Conservation (phyloP, 2,888 invertebrate genomes). For the Cheilosia grossa region DNA sequence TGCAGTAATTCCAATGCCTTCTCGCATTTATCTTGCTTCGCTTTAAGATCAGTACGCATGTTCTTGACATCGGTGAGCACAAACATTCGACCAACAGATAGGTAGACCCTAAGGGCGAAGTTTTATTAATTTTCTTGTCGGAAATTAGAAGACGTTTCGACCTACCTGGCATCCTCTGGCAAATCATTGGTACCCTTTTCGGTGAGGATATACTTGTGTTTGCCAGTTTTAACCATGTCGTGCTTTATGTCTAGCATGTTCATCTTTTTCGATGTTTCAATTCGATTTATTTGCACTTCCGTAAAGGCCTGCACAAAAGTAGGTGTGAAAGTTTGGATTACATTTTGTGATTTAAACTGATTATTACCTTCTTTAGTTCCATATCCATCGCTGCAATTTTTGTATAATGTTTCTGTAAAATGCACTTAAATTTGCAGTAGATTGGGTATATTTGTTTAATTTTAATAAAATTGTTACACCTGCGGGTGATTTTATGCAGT, state of each 20-base stretch:
- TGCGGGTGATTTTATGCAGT: conserved; percentile 38
- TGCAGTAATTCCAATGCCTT: conserved; percentile 89
- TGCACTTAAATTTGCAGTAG: conserved; percentile 13
- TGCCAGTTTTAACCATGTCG: conserved; percentile 88
- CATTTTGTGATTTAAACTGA: background rate
- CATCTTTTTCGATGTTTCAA: conserved; percentile 90
- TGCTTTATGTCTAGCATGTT: conserved; percentile 88
- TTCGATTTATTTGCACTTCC: conserved; percentile 91
- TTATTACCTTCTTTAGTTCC: conserved; percentile 82
- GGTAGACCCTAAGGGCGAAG: conserved; percentile 79
- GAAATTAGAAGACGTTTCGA: background rate
- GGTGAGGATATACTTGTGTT: conserved; percentile 89
- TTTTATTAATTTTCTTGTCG: background rate
- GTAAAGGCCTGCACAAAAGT: conserved; percentile 86
- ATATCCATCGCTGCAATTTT: conserved; percentile 82
- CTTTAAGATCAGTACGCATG: conserved; percentile 86
- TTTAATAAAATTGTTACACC: conserved; percentile 71
- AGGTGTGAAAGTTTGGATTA: conserved; percentile 6
- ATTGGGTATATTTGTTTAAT: conserved; percentile 34
- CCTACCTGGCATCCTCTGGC: conserved; percentile 81
- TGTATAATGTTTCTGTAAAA: conserved; percentile 24
- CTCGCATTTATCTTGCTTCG: conserved; percentile 85
- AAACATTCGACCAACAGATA: conserved; percentile 92
- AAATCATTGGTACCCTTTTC: conserved; percentile 84
- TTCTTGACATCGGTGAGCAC: conserved; percentile 86